phyloP scores from a whole-genome alignment of 2,888 invertebrate genomes.

The Sericinus montela region DNA sequence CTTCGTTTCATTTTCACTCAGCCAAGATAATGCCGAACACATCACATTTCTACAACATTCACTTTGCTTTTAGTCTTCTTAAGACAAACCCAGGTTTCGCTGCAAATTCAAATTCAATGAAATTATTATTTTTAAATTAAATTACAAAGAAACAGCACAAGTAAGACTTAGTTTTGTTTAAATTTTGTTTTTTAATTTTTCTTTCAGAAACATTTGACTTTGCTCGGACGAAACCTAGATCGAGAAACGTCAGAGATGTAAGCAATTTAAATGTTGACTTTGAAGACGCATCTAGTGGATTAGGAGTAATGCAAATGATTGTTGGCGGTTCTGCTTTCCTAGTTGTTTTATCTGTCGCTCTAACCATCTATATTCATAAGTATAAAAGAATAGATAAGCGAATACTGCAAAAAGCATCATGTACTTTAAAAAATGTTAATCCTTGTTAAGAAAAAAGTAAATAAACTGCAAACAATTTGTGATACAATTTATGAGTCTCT shows the following conservation, averaged over 20 bases:
- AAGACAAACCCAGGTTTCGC: too few relatives aligned
- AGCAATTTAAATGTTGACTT: conserved; percentile 31
- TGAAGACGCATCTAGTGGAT: conserved; percentile 31
- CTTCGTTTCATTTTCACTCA: too few relatives aligned
- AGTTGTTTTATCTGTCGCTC: conserved; percentile 41
- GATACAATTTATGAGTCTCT: conserved; percentile 27
- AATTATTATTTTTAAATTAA: too few relatives aligned
- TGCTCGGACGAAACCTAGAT: conserved; percentile 50
- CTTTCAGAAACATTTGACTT: conserved; percentile 65
- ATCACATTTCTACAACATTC: too few relatives aligned
- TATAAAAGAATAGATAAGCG: conserved; percentile 32
- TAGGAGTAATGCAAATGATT: conserved; percentile 41
- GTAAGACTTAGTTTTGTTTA: too few relatives aligned
- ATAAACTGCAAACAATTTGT: conserved; percentile 10
- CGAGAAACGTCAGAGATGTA: conserved; percentile 56
- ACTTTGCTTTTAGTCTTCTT: too few relatives aligned
- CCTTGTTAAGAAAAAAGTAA: conserved; percentile 31
- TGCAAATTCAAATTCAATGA: too few relatives aligned
- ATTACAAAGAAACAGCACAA: too few relatives aligned
- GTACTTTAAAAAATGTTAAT: conserved; percentile 23
- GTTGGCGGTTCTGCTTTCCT: conserved; percentile 46
- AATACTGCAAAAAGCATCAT: conserved; percentile 21
- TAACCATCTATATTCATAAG: conserved; percentile 43
- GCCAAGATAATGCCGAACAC: too few relatives aligned
- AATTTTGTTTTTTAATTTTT: too few relatives aligned